phyloP scores from a whole-genome alignment of 2,888 invertebrate species.

The Agrotis segetum region DNA sequence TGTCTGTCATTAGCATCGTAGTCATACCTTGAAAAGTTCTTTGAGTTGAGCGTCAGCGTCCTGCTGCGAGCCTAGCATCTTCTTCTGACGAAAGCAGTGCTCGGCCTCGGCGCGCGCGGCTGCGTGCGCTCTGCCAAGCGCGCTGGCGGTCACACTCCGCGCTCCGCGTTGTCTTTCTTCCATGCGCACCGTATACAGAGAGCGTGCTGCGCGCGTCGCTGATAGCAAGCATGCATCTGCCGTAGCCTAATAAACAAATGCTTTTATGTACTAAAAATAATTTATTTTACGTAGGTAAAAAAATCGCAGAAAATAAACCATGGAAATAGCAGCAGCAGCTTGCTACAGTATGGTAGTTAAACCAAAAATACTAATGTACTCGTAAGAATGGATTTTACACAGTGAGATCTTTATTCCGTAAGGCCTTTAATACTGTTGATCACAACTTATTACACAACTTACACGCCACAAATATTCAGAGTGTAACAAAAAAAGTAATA shows the following conservation, averaged over 20 bases:
- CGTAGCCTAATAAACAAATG: slow-evolving; percentile 58
- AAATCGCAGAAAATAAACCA: background rate
- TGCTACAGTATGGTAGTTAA: no score
- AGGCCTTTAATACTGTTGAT: background rate
- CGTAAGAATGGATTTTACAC: background rate
- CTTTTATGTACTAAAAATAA: background rate
- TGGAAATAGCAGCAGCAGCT: background rate
- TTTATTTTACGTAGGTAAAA: no score
- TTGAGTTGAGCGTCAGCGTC: slow-evolving; percentile 40
- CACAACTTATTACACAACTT: background rate
- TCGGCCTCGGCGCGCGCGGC: slow-evolving; percentile 38
- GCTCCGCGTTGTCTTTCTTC: slow-evolving; percentile 61
- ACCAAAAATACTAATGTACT: no score
- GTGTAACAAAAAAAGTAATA: no score
- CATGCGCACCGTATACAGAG: slow-evolving; percentile 60
- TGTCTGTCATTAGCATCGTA: background rate
- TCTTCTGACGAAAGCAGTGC: slow-evolving; percentile 59
- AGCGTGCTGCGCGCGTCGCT: slow-evolving; percentile 56
- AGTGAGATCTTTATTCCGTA: background rate
- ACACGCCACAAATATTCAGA: background rate
- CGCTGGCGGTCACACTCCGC: background rate
- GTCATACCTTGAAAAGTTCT: slow-evolving; percentile 43
- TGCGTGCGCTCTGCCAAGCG: slow-evolving; percentile 7
- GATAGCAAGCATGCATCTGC: slow-evolving; percentile 55
- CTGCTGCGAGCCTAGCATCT: slow-evolving; percentile 49